A percentile compares a stretch with the other conserved stretches of the same genome.
phyloP scores from a whole-genome alignment of 2,797 vertebrate species.

The Crocidura indochinensis region DNA sequence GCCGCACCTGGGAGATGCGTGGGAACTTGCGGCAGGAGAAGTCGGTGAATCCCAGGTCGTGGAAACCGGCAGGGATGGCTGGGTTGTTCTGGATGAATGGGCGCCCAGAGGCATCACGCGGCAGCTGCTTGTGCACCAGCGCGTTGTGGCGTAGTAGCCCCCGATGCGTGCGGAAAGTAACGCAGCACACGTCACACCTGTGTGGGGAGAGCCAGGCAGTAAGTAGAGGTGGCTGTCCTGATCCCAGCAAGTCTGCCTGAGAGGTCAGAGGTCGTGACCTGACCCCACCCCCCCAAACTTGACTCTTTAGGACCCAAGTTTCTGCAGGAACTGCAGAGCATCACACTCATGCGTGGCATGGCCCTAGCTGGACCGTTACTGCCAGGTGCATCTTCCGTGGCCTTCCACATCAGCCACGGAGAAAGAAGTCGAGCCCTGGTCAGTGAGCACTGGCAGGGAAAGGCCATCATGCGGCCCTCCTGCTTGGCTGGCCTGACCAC shows the following conservation, averaged over 20 bases:
- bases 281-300: no score
- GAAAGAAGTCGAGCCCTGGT: no score
- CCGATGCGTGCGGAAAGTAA: slow-evolving; percentile 97
- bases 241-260: no score
- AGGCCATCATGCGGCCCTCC: no score
- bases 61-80: slow-evolving; percentile 97
- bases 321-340: neutral
- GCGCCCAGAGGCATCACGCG: slow-evolving; percentile 94
- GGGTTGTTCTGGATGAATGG: slow-evolving; percentile 99
- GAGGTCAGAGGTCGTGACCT: neutral
- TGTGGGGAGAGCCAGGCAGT: slow-evolving; percentile 21
- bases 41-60: slow-evolving; percentile 98
- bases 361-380: no score
- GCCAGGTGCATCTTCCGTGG: no score
- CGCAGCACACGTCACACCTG: slow-evolving; percentile 97
- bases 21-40: slow-evolving; percentile 98
- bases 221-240: no score
- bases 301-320: no score
- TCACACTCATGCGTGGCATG: neutral
- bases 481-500: no score
- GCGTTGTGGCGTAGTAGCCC: slow-evolving; percentile 97
- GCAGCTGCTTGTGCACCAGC: slow-evolving; percentile 96
- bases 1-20: slow-evolving; percentile 96
- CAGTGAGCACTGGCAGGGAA: no score
- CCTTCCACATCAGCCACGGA: no score